Evolutionary conservation across 2,888 invertebrate genomes (phyloP).

Genomic region (Megaustenia siamemsis): DNA sequence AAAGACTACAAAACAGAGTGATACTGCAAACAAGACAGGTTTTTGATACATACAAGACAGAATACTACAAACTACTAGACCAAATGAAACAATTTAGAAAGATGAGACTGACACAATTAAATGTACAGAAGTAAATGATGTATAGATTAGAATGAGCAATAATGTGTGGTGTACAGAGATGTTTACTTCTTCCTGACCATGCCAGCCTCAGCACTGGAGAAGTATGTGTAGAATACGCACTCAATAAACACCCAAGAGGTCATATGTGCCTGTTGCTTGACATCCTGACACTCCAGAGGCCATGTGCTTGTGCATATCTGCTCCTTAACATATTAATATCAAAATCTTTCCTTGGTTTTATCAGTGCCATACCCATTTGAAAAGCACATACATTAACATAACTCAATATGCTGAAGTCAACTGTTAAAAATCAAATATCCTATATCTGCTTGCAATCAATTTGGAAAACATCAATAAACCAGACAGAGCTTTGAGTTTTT

Average conservation of each 20-base stretch:
- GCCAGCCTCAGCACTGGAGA: neutral
- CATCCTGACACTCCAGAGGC: neutral
- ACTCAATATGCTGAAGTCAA: too few relatives aligned
- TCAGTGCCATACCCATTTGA: neutral
- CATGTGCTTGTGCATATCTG: slow-evolving; percentile 28
- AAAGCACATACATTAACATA: too few relatives aligned
- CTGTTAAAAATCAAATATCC: too few relatives aligned
- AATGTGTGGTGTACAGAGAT: neutral
- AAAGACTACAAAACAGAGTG: too few relatives aligned
- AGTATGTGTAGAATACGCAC: neutral
- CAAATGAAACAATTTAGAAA: neutral
- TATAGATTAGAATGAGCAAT: neutral
- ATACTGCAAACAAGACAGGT: too few relatives aligned
- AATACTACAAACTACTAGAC: neutral
- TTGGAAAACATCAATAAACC: too few relatives aligned
- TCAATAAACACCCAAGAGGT: neutral
- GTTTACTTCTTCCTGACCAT: slow-evolving; percentile 31
- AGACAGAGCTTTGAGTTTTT: too few relatives aligned
- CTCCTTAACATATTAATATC: slow-evolving; percentile 47
- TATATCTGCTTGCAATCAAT: too few relatives aligned
- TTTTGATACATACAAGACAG: too few relatives aligned
- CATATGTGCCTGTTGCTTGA: too few relatives aligned
- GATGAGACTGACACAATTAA: neutral
- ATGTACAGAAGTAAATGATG: neutral
- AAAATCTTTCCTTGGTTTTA: neutral